Conservation (phyloP, 2,888 invertebrate species). For the Pachymerium ferrugineum region DNA sequence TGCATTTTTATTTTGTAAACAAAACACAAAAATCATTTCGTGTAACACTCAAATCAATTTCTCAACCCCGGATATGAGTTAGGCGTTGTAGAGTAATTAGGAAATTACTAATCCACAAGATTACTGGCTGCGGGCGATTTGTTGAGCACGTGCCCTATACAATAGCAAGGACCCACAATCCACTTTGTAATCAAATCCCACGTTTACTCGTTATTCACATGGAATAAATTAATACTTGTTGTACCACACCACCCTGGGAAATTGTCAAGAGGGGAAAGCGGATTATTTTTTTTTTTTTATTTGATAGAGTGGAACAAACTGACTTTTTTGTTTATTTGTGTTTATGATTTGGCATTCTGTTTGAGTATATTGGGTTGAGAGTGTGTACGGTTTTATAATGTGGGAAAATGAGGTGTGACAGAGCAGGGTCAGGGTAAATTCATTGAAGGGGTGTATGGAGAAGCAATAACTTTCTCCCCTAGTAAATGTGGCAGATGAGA, state of each 20-base stretch:
- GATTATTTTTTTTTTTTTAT: slow-evolving; percentile 7
- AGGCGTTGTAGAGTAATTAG: slow-evolving; percentile 14
- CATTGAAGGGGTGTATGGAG: slow-evolving; percentile 2
- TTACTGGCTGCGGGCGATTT: slow-evolving; percentile 27
- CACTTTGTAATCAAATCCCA: slow-evolving; percentile 23
- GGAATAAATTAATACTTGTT: slow-evolving; percentile 17
- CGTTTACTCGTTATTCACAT: slow-evolving; percentile 19
- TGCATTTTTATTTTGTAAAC: neutral
- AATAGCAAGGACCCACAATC: slow-evolving; percentile 16
- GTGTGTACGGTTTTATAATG: neutral
- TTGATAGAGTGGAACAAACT: neutral
- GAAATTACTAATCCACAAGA: slow-evolving; percentile 1
- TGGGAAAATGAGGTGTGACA: slow-evolving; percentile 1
- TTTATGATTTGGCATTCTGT: no score
- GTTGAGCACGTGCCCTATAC: neutral
- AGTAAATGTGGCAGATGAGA: slow-evolving; percentile 23
- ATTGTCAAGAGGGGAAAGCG: slow-evolving; percentile 1
- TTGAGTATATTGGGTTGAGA: no score
- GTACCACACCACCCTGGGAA: neutral
- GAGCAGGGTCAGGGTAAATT: neutral
- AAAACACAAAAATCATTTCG: neutral
- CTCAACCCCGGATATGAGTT: neutral
- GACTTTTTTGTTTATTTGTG: neutral
- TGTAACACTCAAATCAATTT: neutral
- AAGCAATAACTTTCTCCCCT: neutral